A percentile compares a stretch with the other conserved stretches of the same genome.
Evolutionary conservation across 64 coral and sea anemone species (phyloP).

Genomic region (Montipora foliosa): DNA sequence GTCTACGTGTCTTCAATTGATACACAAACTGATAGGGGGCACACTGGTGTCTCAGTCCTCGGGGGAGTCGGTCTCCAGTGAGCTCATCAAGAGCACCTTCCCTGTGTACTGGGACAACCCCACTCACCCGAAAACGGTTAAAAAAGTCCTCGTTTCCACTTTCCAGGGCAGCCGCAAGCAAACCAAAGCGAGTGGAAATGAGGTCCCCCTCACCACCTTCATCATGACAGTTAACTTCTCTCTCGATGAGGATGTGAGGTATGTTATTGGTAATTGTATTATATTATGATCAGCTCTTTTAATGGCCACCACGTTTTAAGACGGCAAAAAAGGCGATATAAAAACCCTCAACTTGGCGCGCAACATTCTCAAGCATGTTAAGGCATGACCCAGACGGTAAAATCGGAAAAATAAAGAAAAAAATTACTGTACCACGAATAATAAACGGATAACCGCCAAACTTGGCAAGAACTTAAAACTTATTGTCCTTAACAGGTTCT

Average conservation of each 20-base stretch:
- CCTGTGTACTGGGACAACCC: constrained; percentile 53
- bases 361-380: no score
- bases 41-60: constrained; percentile 19
- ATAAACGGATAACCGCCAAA: no score
- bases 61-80: neutral
- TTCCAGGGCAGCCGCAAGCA: constrained; percentile 44
- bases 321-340: neutral
- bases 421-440: no score
- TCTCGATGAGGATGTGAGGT: constrained; percentile 59
- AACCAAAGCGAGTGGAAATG: constrained; percentile 56
- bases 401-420: no score
- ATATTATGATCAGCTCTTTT: no score
- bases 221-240: constrained; percentile 51
- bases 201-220: constrained; percentile 38
- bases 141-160: constrained; percentile 36
- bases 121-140: constrained; percentile 4
- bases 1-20: constrained; percentile 1
- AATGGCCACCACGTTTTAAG: neutral
- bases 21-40: constrained; percentile 4
- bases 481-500: no score
- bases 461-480: no score
- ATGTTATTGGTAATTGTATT: neutral
- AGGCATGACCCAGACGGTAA: no score
- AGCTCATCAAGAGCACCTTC: constrained; percentile 6
- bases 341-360: neutral